A percentile compares a stretch with the other conserved stretches of the same genome.
Evolutionary conservation across 2,888 invertebrate genomes (phyloP).

Genomic region (Drosophila lacicola): DNA sequence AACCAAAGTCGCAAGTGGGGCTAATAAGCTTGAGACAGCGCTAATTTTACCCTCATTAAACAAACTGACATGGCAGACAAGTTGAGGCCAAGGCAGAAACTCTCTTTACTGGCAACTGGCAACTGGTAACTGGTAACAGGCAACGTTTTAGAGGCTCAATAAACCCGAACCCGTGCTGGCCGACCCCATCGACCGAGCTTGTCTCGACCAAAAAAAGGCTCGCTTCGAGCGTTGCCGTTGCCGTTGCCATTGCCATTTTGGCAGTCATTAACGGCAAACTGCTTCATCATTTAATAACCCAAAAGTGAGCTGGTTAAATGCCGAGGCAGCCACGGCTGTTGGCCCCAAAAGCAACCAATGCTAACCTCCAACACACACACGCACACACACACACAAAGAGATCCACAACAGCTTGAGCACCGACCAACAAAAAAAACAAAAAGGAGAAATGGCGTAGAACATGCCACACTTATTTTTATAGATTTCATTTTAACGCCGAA

Average conservation of each 20-base stretch:
- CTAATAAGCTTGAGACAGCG: constrained; percentile 80
- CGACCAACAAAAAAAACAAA: constrained; percentile 8
- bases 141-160: constrained; percentile 75
- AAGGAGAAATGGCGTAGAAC: constrained; percentile 66
- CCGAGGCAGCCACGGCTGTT: constrained; percentile 60
- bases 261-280: constrained; percentile 80
- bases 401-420: constrained; percentile 64
- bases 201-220: constrained; percentile 28
- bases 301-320: constrained; percentile 82
- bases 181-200: constrained; percentile 30
- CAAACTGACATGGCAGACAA: constrained; percentile 73
- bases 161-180: constrained; percentile 64
- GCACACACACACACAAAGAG: constrained; percentile 21
- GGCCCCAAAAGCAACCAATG: constrained; percentile 50
- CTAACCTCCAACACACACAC: constrained; percentile 16
- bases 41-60: constrained; percentile 82
- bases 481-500: constrained; percentile 81
- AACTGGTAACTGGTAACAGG: constrained; percentile 39
- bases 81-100: constrained; percentile 46
- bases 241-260: constrained; percentile 66
- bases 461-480: constrained; percentile 81
- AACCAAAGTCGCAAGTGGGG: constrained; percentile 77
- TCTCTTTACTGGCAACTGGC: constrained; percentile 25
- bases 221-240: constrained; percentile 48
- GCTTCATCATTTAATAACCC: constrained; percentile 82